Percentiles rank a stretch among this genome's conserved stretches.
phyloP scores from a whole-genome alignment of 2,888 invertebrate genomes.

The Scaptomyza caliginosa region DNA sequence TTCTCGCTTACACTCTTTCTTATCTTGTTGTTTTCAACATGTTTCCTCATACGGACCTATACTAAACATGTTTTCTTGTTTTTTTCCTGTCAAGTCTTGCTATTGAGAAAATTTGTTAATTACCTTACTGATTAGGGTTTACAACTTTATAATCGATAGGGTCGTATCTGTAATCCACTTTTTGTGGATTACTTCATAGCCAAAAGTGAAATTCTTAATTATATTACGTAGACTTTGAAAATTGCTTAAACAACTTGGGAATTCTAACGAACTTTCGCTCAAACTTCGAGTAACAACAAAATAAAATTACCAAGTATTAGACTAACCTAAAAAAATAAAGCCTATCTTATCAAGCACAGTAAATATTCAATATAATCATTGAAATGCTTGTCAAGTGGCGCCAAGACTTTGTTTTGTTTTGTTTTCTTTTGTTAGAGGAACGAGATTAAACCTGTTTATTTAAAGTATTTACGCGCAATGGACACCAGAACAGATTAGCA shows the following conservation, averaged over 20 bases:
- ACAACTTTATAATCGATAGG: neutral
- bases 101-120: conserved; percentile 33
- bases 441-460: conserved; percentile 15
- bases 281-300: too few relatives aligned
- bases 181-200: neutral
- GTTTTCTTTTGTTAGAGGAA: conserved; percentile 20
- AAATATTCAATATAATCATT: conserved; percentile 34
- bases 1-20: conserved; percentile 32
- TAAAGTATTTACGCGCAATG: conserved; percentile 24
- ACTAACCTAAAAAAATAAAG: conserved; percentile 70
- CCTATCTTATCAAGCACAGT: conserved; percentile 43
- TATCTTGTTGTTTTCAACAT: conserved; percentile 46
- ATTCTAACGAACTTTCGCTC: too few relatives aligned
- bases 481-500: conserved; percentile 45
- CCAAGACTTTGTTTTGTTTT: conserved; percentile 47
- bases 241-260: neutral
- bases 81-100: conserved; percentile 36
- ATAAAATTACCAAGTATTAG: conserved; percentile 55
- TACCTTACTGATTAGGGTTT: conserved; percentile 28
- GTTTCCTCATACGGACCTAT: conserved; percentile 24
- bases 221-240: too few relatives aligned
- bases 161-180: neutral
- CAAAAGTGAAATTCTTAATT: too few relatives aligned
- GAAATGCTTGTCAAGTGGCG: conserved; percentile 41
- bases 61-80: conserved; percentile 36